phyloP scores from a whole-genome alignment of 2,888 invertebrate genomes.

The Uropetala carovei region DNA sequence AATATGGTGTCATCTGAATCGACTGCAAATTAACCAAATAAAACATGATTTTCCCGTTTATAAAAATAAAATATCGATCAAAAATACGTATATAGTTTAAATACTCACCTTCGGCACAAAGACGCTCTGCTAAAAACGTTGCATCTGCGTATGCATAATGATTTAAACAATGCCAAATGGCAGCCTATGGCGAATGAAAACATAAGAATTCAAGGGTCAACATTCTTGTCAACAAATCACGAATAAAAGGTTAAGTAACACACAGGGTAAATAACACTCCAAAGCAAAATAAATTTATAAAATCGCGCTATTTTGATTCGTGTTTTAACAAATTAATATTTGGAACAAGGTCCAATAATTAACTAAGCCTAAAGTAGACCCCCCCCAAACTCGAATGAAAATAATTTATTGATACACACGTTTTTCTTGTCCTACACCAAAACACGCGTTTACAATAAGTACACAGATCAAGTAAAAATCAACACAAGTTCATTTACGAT shows the following conservation, averaged over 20 bases:
- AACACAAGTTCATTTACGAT: background rate
- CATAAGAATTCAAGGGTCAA: slow-evolving; percentile 67
- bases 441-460: background rate
- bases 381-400: too few relatives aligned
- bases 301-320: too few relatives aligned
- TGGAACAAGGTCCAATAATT: too few relatives aligned
- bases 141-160: slow-evolving; percentile 98
- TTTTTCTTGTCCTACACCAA: background rate
- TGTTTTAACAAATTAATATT: too few relatives aligned
- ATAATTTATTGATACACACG: too few relatives aligned
- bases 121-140: slow-evolving; percentile 96
- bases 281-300: too few relatives aligned
- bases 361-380: too few relatives aligned
- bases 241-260: slow-evolving; percentile 60
- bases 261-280: background rate
- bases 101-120: slow-evolving; percentile 93
- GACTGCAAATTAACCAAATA: slow-evolving; percentile 79
- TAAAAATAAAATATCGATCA: background rate
- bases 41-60: slow-evolving; percentile 65
- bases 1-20: slow-evolving; percentile 94
- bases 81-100: background rate
- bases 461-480: background rate
- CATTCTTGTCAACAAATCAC: slow-evolving; percentile 67
- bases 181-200: slow-evolving; percentile 83
- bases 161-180: slow-evolving; percentile 99